Evolutionary conservation across 2,888 invertebrate genomes (phyloP), one percentile per base, ranked within the genome.

Genomic region (Ditula angustiorana): DNA sequence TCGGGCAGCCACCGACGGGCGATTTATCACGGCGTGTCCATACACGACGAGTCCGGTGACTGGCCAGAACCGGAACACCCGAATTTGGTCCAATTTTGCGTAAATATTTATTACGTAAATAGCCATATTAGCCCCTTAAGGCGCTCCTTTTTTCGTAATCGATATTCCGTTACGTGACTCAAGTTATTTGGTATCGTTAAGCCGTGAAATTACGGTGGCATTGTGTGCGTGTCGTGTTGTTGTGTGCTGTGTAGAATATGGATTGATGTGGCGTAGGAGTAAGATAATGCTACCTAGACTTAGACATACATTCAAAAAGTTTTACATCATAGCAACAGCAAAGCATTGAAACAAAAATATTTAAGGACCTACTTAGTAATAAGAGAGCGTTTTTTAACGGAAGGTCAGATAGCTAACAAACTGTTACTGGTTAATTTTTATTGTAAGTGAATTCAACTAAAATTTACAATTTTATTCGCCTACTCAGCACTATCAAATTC

Each of bases 11-110:
- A 68, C 68, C 75, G 75, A 72, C 68, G 67, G 72, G 80, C 77
- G 77, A 89, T 89, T 86, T 83, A 87, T 89, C 84, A 87, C 81
- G 79, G 79, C 82, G 77, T 74, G 63, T 64, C n/a, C n/a, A 64
- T 64, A 50, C n/a, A n/a, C n/a, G 64, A 59, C 53, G 57, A 59
- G 58, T 37, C 75, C 69, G 69, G 68, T 73, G 69, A 71, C 69
- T 71, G 74, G 72, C 67, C 71, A 79, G 75, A 78, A 70, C 77
- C 59, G 65, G 61, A 59, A 62, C 58, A 65, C 65, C 55, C 50
- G 50, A 33, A 63, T 61, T 63, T 61, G 44, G 52, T 28, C 53
- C 64, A 59, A 53, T 59, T 64, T 53, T 28, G 19, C 37, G 21
- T 64, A 58, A 63, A 69, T 70, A 67, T 66, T 69, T 69, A 67